phyloP scores from a whole-genome alignment of 2,888 invertebrate genomes.

The Reticulitermes lucifugus region DNA sequence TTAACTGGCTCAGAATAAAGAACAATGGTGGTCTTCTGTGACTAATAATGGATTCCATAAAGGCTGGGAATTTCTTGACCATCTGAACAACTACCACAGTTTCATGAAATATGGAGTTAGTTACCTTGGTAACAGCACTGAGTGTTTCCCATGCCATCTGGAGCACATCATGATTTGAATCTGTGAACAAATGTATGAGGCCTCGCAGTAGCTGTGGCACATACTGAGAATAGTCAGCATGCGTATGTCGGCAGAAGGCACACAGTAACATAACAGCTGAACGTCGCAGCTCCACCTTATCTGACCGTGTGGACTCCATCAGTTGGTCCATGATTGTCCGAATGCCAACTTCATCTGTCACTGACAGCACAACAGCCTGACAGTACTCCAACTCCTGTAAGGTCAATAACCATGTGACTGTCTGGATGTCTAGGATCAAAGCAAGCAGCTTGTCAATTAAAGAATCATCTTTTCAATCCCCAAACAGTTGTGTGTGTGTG shows the following conservation, averaged over 20 bases:
- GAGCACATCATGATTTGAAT: constrained; percentile 82
- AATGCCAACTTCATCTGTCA: constrained; percentile 88
- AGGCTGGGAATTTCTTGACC: not conserved
- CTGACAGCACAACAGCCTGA: constrained; percentile 91
- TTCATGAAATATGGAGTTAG: no score
- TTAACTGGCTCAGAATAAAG: not conserved
- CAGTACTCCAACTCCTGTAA: constrained; percentile 88
- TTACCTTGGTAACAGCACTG: constrained; percentile 84
- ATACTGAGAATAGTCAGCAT: constrained; percentile 88
- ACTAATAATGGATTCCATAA: no score
- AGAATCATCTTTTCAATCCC: no score
- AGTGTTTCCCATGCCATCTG: constrained; percentile 93
- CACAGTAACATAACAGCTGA: constrained; percentile 90
- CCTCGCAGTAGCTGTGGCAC: constrained; percentile 90
- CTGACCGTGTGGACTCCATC: constrained; percentile 78
- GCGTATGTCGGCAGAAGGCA: constrained; percentile 90
- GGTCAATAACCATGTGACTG: constrained; percentile 15
- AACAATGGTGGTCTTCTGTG: no score
- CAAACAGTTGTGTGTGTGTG: no score
- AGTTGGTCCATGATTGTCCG: constrained; percentile 89
- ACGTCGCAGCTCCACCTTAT: constrained; percentile 74
- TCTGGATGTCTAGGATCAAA: not conserved
- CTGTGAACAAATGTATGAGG: constrained; percentile 86
- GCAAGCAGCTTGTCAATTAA: no score
- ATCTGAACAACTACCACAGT: not conserved